Conservation (phyloP, 2,797 vertebrate genomes). For the Brotula barbata region DNA sequence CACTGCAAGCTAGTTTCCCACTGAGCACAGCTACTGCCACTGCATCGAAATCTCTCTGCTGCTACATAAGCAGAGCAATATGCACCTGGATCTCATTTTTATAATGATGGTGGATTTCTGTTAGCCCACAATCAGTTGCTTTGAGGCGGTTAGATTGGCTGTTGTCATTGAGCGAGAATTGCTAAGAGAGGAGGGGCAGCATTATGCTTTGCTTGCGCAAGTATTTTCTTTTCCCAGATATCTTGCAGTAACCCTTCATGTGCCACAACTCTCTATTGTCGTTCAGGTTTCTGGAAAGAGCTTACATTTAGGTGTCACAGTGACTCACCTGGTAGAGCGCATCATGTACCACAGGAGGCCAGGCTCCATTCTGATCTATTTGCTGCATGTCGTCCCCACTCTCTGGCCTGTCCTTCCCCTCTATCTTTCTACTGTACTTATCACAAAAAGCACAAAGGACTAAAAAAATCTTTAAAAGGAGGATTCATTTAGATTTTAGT, state of each 20-base stretch:
- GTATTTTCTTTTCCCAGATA: conserved; percentile 17
- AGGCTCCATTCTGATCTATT: too few relatives aligned
- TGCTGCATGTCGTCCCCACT: too few relatives aligned
- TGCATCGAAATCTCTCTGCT: conserved; percentile 26
- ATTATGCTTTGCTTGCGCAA: conserved; percentile 12
- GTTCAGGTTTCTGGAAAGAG: conserved; percentile 15
- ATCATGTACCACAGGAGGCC: too few relatives aligned
- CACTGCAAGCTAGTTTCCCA: conserved; percentile 20
- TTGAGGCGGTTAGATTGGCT: conserved; percentile 22
- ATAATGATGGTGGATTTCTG: conserved; percentile 27
- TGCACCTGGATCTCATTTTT: conserved; percentile 65
- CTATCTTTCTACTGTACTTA: too few relatives aligned
- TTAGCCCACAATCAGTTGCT: conserved; percentile 27
- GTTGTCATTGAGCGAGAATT: conserved; percentile 21
- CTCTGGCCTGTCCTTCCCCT: too few relatives aligned
- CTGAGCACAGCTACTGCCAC: conserved; percentile 31
- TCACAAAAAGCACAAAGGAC: too few relatives aligned
- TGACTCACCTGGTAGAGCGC: too few relatives aligned
- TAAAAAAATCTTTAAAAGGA: too few relatives aligned
- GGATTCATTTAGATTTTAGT: too few relatives aligned
- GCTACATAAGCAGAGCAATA: conserved; percentile 1
- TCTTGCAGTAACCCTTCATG: conserved; percentile 11
- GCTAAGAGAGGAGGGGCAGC: not conserved
- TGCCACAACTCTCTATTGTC: not conserved
- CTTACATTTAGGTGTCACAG: too few relatives aligned